phyloP scores from a whole-genome alignment of 2,797 vertebrate species.

The Cirrhinus mrigala region DNA sequence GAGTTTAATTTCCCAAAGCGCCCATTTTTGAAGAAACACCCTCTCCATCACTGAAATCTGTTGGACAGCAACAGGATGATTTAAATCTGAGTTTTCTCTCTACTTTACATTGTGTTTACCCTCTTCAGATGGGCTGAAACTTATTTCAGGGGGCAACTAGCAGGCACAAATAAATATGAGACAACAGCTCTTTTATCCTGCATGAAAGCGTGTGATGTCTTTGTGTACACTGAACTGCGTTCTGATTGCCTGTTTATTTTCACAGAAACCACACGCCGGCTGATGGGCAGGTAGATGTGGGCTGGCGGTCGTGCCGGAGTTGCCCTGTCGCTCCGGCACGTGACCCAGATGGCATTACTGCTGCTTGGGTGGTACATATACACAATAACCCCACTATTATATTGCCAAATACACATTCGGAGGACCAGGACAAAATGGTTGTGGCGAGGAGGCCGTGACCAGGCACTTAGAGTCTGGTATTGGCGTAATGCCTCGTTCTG shows the following conservation, averaged over 20 bases:
- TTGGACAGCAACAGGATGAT: not conserved
- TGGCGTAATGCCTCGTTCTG: not conserved
- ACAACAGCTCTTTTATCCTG: slow-evolving; percentile 87
- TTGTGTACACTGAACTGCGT: slow-evolving; percentile 85
- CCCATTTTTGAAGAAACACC: not conserved
- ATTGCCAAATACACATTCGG: not conserved
- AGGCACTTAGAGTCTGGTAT: not conserved
- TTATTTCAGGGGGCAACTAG: slow-evolving; percentile 85
- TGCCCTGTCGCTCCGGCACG: not conserved
- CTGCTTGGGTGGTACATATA: slow-evolving; percentile 84
- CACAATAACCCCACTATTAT: slow-evolving; percentile 5
- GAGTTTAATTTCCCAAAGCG: not conserved
- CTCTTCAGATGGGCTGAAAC: slow-evolving; percentile 82
- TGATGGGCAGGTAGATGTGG: slow-evolving; percentile 68
- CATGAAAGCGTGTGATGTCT: slow-evolving; percentile 87
- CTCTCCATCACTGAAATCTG: not conserved
- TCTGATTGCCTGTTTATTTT: slow-evolving; percentile 94
- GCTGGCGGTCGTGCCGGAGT: slow-evolving; percentile 33
- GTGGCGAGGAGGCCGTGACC: not conserved
- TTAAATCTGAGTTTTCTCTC: slow-evolving; percentile 80
- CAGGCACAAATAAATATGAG: slow-evolving; percentile 88
- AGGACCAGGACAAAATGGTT: not conserved
- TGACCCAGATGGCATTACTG: slow-evolving; percentile 79
- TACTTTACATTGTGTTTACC: slow-evolving; percentile 87
- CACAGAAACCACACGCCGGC: slow-evolving; percentile 81